Evolutionary conservation across 2,888 invertebrate species (phyloP).

Genomic region (Apodemia duryi): DNA sequence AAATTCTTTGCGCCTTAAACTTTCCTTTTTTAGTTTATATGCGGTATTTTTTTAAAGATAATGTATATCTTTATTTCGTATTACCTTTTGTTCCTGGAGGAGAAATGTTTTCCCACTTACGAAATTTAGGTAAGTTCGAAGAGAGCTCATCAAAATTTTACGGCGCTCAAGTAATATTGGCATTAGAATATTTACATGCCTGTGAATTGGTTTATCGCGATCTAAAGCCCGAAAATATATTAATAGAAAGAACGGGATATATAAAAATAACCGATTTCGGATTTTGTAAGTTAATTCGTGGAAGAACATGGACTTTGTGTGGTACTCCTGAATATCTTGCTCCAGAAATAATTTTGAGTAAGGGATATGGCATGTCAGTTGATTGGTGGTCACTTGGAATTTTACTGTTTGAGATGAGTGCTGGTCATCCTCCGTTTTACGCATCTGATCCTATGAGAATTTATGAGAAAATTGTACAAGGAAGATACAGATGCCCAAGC

Average conservation of each 20-base stretch:
- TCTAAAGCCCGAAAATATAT: constrained; percentile 94
- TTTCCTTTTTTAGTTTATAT: constrained; percentile 94
- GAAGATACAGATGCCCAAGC: constrained; percentile 90
- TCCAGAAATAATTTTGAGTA: constrained; percentile 93
- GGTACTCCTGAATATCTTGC: constrained; percentile 99
- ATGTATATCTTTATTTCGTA: constrained; percentile 89
- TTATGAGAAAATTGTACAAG: constrained; percentile 95
- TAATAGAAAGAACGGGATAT: constrained; percentile 89
- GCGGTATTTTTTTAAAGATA: constrained; percentile 92
- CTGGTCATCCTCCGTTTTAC: constrained; percentile 96
- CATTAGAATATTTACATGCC: constrained; percentile 93
- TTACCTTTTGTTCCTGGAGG: constrained; percentile 91
- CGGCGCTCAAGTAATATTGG: constrained; percentile 92
- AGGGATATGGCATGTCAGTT: constrained; percentile 94
- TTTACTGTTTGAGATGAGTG: constrained; percentile 92
- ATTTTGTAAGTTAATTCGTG: constrained; percentile 89
- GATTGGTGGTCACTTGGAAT: constrained; percentile 98
- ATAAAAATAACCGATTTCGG: constrained; percentile 95
- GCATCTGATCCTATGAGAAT: constrained; percentile 96
- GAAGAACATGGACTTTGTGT: constrained; percentile 94
- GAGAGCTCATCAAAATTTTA: constrained; percentile 92
- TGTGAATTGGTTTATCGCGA: constrained; percentile 94
- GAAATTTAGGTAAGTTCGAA: constrained; percentile 82
- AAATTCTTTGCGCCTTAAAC: constrained; percentile 89
- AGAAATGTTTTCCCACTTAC: constrained; percentile 90